Evolutionary conservation across 2,113 vertebrate genomes (phyloP).

Genomic region (Rhegmatorhina hoffmannsi): DNA sequence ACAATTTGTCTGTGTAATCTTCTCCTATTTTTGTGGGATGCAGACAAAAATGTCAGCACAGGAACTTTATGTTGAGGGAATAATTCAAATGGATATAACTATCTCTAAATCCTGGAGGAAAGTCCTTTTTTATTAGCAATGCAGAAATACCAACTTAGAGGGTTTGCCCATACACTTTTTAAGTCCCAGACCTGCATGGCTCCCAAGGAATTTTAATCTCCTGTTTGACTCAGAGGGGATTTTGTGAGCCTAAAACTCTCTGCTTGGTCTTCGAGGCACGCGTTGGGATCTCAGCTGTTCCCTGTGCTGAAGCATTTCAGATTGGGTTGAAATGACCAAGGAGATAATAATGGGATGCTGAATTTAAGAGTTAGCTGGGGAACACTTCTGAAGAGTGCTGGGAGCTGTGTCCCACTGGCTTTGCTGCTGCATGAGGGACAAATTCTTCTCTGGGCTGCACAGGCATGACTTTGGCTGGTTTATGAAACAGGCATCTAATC

Average conservation of each 20-base stretch:
- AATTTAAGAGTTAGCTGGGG: not conserved
- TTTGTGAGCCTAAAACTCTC: not conserved
- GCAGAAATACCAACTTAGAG: not conserved
- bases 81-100: not conserved
- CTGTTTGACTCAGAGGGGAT: not conserved
- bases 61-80: not conserved
- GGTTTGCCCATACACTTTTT: not conserved
- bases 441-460: not conserved
- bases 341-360: not conserved
- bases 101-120: not conserved
- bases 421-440: not conserved
- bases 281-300: not conserved
- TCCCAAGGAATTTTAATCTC: slow-evolving; percentile 34
- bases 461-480: not conserved
- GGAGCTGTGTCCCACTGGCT: not conserved
- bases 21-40: not conserved
- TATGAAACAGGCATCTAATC: not conserved
- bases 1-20: not conserved
- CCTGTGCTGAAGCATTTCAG: rapidly evolving
- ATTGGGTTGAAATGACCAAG: not conserved
- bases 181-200: not conserved
- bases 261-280: rapidly evolving
- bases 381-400: not conserved
- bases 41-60: not conserved
- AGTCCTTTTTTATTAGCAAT: not conserved